Conservation (phyloP, 1,140 invertebrate species). For the Zelostemma sp. region DNA sequence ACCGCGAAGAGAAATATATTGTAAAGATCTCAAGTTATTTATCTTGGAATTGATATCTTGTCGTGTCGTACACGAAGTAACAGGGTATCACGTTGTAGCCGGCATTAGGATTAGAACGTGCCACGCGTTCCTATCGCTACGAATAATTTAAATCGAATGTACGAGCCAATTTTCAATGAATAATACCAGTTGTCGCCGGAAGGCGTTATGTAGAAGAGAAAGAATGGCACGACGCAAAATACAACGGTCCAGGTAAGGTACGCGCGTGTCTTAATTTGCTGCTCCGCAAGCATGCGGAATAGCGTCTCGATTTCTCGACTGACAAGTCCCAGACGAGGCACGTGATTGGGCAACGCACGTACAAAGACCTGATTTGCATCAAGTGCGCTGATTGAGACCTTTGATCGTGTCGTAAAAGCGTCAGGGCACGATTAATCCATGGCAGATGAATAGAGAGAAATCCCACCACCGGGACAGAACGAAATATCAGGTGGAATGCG, state of each 20-base stretch:
- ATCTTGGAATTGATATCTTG: slow-evolving; percentile 10
- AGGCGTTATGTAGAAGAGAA: slow-evolving; percentile 12
- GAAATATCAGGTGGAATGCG: slow-evolving; percentile 3
- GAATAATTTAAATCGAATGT: slow-evolving; percentile 39
- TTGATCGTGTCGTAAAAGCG: slow-evolving; percentile 30
- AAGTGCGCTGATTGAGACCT: slow-evolving; percentile 26
- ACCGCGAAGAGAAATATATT: slow-evolving; percentile 28
- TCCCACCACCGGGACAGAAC: slow-evolving; percentile 7
- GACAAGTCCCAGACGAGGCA: slow-evolving; percentile 9
- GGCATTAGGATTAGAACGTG: slow-evolving; percentile 28
- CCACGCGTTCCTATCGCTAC: slow-evolving; percentile 9
- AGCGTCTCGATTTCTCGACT: slow-evolving; percentile 25
- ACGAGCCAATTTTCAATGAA: slow-evolving; percentile 42
- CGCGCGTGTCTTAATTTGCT: slow-evolving; percentile 44
- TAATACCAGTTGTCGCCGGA: slow-evolving; percentile 33
- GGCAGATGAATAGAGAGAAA: slow-evolving; percentile 23
- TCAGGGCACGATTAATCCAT: slow-evolving; percentile 26
- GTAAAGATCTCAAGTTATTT: slow-evolving; percentile 16
- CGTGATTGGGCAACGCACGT: slow-evolving; percentile 28
- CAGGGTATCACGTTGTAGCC: background rate
- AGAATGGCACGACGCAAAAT: slow-evolving; percentile 28
- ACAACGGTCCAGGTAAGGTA: slow-evolving; percentile 15
- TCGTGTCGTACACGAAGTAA: slow-evolving; percentile 19
- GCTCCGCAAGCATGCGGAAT: slow-evolving; percentile 43
- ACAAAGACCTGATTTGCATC: slow-evolving; percentile 30